Evolutionary conservation across 2,888 invertebrate genomes (phyloP).

Genomic region (Ophioninae sp.): DNA sequence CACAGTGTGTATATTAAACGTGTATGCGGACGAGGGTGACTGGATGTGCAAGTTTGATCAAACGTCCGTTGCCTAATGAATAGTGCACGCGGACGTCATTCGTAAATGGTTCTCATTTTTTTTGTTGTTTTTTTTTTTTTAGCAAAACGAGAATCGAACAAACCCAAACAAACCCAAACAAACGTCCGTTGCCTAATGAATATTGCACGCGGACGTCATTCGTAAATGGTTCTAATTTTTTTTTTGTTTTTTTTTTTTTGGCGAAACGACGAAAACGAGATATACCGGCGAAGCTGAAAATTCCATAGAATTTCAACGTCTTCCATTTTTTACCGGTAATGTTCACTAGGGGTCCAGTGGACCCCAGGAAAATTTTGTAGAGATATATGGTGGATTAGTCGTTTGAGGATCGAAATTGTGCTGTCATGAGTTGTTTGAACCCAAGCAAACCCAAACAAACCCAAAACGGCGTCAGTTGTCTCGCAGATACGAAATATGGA

Average conservation of each 20-base stretch:
- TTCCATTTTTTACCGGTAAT: no score
- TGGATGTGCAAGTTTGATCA: neutral
- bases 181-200: slow-evolving; percentile 24
- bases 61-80: slow-evolving; percentile 24
- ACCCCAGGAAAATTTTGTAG: no score
- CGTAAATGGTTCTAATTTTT: neutral
- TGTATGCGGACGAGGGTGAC: slow-evolving; percentile 12
- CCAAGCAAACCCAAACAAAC: no score
- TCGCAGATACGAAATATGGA: no score
- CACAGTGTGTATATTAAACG: slow-evolving; percentile 9
- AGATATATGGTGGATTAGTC: no score
- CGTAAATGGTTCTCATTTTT: neutral
- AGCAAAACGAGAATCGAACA: no score
- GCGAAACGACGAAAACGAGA: neutral
- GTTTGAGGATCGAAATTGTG: no score
- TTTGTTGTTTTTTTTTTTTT: neutral
- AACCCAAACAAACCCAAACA: slow-evolving; percentile 19
- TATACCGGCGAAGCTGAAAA: neutral
- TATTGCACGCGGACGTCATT: slow-evolving; percentile 8
- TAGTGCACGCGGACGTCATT: slow-evolving; percentile 7
- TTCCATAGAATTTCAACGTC: no score
- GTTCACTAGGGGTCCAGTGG: no score
- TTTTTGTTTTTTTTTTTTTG: neutral
- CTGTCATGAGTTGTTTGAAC: no score
- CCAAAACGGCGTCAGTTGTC: slow-evolving; percentile 8